Base-by-base conservation (phyloP, 2,888 invertebrate species). In the Catocala nupta region DNA sequence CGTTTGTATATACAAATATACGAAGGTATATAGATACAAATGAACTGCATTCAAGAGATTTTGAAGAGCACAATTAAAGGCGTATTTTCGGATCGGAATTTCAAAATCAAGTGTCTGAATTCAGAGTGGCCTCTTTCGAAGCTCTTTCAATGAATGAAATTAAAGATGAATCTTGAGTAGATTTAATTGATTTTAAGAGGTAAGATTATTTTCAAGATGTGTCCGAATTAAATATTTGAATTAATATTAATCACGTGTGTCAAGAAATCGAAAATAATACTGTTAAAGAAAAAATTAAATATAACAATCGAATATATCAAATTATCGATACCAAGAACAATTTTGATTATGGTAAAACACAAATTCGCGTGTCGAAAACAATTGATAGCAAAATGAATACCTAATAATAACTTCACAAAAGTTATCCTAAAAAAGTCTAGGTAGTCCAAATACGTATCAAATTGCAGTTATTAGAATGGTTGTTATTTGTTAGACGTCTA, bases 401-500 rank as follows among this genome's bases (percentile, higher is more conserved):
- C 36, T 12, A 54, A 48, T 54, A n/a, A 53, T 36, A 55, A 49
- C 16, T 44, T 54, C 13, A 5, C 49, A 43, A 48, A 5, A 34
- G 11, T 25, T 36, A 33, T 55, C 36, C 44, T 55, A 57, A 65
- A 68, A 64, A 39, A 56, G 73, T 64, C 57, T 55, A 56, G 57
- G 59, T 59, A 62, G 58, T 58, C 33, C 56, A 69, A 70, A 68
- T 70, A 52, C 59, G 62, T 64, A 58, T 44, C 33, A 65, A 68
- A 73, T 77, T 68, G 70, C 57, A 70, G 69, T 70, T 59, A 61
- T 74, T 63, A 51, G 66, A 75, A 77, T 68, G 57, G 61, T 63
- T 64, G 59, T 67, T 63, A 83, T 83, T 79, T 81, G 66, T 81
- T 71, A 76, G 71, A 77, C 71, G 77, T 77, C 76, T 73, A 65